A percentile compares a stretch with the other conserved stretches of the same genome.
These are phyloP conservation scores for Brevipalpus yothersi DNA, from an alignment of 1,140 invertebrate species.

Conservation along the genomic window DNA sequence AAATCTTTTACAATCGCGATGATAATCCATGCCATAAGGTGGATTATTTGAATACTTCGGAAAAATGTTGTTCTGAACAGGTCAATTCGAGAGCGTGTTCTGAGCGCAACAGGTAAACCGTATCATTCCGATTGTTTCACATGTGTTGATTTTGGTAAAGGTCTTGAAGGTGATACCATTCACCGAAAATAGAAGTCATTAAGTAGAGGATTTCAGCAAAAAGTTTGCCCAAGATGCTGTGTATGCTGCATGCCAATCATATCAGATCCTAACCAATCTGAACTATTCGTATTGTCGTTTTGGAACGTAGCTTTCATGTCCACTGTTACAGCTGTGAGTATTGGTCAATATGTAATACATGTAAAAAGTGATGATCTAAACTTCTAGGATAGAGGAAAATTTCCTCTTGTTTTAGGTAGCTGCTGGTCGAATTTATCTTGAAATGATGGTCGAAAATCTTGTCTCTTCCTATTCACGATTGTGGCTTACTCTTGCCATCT, in stretches of 20 bases:
- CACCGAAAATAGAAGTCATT: constrained; percentile 93
- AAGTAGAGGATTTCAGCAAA: constrained; percentile 94
- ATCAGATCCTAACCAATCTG: constrained; percentile 79
- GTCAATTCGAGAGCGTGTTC: constrained; percentile 76
- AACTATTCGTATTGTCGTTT: constrained; percentile 82
- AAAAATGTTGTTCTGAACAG: constrained; percentile 91
- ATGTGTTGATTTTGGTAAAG: constrained; percentile 80
- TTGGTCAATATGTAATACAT: no score
- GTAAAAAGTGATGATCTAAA: no score
- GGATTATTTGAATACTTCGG: constrained; percentile 80
- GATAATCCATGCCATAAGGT: constrained; percentile 79
- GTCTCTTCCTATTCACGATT: constrained; percentile 35
- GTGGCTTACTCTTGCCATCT: constrained; percentile 65
- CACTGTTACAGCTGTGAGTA: constrained; percentile 91
- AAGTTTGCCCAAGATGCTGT: constrained; percentile 95
- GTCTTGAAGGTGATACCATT: constrained; percentile 92
- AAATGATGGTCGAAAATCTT: not conserved
- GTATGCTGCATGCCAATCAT: constrained; percentile 57
- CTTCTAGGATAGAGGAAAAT: no score
- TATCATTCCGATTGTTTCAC: constrained; percentile 96
- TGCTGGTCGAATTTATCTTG: no score
- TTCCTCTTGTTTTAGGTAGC: no score
- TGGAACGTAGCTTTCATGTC: constrained; percentile 90
- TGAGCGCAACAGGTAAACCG: constrained; percentile 48
- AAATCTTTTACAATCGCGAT: constrained; percentile 84